Conservation (phyloP, 2,113 vertebrate species). For the Leuciscus idus region DNA sequence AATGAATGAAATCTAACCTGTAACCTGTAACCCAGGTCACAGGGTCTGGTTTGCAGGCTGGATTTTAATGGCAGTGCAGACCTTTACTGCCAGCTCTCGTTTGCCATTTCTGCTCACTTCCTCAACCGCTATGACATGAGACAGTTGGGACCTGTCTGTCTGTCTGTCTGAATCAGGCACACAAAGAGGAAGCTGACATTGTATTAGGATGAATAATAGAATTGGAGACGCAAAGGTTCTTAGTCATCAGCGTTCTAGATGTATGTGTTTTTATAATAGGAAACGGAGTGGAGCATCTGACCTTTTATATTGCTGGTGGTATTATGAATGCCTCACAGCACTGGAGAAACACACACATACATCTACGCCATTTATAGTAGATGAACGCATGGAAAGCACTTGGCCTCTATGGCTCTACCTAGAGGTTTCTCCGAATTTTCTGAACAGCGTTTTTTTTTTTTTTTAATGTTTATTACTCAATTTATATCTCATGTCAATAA, state of each 20-base stretch:
- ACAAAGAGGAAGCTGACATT: conserved; percentile 20
- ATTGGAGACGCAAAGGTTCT: neutral
- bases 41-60: neutral
- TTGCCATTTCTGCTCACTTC: neutral
- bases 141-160: neutral
- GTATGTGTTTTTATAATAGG: conserved; percentile 13
- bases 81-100: conserved; percentile 11
- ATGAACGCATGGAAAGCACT: neutral
- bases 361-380: neutral
- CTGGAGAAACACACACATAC: neutral
- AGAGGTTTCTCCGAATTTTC: neutral
- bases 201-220: conserved; percentile 18
- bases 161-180: conserved; percentile 5
- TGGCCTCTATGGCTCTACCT: neutral
- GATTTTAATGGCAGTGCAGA: neutral
- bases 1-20: too few species aligned
- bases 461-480: neutral
- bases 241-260: conserved; percentile 23
- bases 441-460: neutral
- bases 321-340: conserved; percentile 23
- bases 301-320: conserved; percentile 32
- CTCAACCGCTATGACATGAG: conserved; percentile 34
- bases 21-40: neutral
- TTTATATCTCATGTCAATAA: neutral
- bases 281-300: conserved; percentile 33